Base-by-base conservation (phyloP, 1,140 invertebrate genomes). In the Steinernema feltiae region DNA sequence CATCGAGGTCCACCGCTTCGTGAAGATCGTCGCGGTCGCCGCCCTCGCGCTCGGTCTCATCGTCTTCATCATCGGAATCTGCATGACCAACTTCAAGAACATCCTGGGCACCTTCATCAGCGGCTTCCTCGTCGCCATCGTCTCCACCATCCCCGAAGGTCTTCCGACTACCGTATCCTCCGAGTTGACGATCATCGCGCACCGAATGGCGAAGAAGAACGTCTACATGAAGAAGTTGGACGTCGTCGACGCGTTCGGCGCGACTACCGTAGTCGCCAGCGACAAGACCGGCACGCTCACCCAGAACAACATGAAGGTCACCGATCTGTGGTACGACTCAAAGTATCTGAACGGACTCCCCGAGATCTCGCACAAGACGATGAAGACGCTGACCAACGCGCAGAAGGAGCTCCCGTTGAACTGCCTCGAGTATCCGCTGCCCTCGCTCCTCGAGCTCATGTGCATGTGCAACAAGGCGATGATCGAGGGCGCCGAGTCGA, bases 211-310 rank as follows among this genome's bases (percentile, higher is more conserved):
- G 3, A 87, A 86, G 69, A 83, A 84, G 72, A 88, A 88, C 77
- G 87, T 87, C 32, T 89, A 88, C 63, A 86, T 89, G 24, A 89
- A 89, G 76, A 88, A 88, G 78, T 73, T 89, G 32, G 87, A 88
- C 30, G 86, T 87, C 74, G 88, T 89, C 21, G 88, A 89, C 81
- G 88, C 88, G 69, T 73, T 89, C 73, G 88, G 88, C 30, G 72
- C 76, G 17, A 75, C 77, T 41, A 81, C 75, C 18, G 21, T 81
- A 7, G 77, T 99, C 75, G 98, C 96, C 88, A 97, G 94, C 0
- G 97, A 99, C 88, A 99, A 99, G 89, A 99, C 97, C 30, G 97
- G 97, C 32, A 99, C 97, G 0, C 89, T 99, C 41, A 99, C 97
- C 0, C 94, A 95, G 87, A 99, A 99, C 87, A 95, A 98, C 88